A percentile compares a stretch with the other conserved stretches of the same genome.
Evolutionary conservation across 2,113 vertebrate genomes (phyloP).

Genomic region (Hassar affinis): DNA sequence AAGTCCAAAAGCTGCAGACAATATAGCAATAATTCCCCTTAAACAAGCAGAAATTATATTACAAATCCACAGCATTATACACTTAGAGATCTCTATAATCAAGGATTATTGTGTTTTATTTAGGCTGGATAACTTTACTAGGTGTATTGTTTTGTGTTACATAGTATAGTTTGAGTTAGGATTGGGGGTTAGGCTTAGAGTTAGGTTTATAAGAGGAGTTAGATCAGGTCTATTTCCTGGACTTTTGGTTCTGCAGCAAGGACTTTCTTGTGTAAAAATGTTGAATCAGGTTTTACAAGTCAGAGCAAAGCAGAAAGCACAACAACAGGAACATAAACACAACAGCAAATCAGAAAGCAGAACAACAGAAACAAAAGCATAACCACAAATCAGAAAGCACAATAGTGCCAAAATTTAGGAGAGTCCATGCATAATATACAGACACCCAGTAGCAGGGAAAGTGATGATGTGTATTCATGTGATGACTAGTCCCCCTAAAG

Average conservation of each 20-base stretch:
- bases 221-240: neutral
- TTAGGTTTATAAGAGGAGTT: neutral
- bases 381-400: neutral
- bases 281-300: neutral
- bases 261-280: too few relatives aligned
- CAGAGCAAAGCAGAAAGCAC: neutral
- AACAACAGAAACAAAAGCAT: neutral
- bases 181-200: neutral
- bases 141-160: neutral
- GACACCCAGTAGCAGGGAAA: constrained; percentile 9
- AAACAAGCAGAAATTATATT: neutral
- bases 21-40: neutral
- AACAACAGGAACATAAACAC: neutral
- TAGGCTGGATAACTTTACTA: neutral
- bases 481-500: constrained; percentile 38
- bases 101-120: neutral
- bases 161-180: neutral
- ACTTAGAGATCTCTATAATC: neutral
- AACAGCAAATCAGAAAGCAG: neutral
- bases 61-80: neutral
- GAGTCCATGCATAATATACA: constrained; percentile 23
- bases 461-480: constrained; percentile 25
- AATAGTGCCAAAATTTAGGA: constrained; percentile 6
- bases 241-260: neutral
- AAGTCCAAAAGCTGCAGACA: neutral